phyloP scores from a whole-genome alignment of 2,113 vertebrate genomes.

The Callopanchax toddi region DNA sequence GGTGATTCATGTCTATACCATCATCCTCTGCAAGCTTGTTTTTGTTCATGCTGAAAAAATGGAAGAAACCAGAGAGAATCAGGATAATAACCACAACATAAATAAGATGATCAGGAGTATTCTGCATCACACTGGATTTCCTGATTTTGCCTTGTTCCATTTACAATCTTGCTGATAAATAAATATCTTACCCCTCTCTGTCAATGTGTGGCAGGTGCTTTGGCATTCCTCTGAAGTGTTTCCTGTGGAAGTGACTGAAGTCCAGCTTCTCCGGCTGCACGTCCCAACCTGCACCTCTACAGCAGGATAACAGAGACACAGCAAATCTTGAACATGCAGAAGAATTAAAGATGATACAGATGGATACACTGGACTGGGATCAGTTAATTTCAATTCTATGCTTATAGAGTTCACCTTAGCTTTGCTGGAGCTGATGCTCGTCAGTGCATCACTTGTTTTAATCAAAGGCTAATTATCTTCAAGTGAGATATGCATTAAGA shows the following conservation, averaged over 20 bases:
- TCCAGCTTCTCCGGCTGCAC: conserved; percentile 97
- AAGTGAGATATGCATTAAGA: neutral
- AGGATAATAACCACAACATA: neutral
- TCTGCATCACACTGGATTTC: neutral
- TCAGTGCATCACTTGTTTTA: neutral
- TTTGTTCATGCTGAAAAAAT: conserved; percentile 86
- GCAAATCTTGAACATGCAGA: too few species aligned
- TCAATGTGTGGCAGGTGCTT: conserved; percentile 94
- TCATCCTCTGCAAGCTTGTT: conserved; percentile 90
- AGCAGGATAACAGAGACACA: conserved; percentile 21
- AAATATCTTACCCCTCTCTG: conserved; percentile 88
- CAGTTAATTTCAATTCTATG: neutral
- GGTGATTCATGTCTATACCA: conserved; percentile 92
- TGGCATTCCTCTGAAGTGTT: conserved; percentile 83
- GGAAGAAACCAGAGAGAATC: neutral
- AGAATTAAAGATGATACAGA: neutral
- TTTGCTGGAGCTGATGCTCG: neutral
- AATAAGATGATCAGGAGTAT: neutral
- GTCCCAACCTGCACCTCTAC: conserved; percentile 94
- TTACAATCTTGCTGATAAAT: too few species aligned
- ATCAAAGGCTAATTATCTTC: neutral
- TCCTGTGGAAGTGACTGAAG: conserved; percentile 93
- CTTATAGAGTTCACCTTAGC: neutral
- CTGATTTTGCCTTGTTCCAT: too few species aligned
- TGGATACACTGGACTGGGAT: neutral